Conservation (phyloP, 2,113 vertebrate species). For the Cynopterus brachyotis region DNA sequence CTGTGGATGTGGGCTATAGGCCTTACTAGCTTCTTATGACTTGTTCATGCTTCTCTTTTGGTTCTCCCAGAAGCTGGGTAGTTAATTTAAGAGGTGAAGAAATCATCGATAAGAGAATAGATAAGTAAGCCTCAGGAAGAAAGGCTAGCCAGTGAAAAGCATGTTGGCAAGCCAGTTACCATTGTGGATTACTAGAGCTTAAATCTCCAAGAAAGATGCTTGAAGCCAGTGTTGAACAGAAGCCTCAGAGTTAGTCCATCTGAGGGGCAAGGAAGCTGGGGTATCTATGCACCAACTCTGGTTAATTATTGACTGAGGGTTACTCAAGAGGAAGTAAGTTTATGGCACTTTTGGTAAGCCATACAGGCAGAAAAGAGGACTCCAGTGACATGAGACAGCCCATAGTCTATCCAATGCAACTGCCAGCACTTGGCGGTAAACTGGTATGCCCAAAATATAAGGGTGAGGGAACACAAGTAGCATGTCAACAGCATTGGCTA, state of each 20-base stretch:
- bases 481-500: neutral
- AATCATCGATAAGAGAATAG: neutral
- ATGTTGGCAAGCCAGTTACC: neutral
- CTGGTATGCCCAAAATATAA: neutral
- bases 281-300: neutral
- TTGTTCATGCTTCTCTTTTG: neutral
- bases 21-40: neutral
- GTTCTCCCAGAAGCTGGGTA: neutral
- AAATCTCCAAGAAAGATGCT: neutral
- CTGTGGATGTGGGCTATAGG: neutral
- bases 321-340: constrained; percentile 10
- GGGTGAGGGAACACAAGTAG: neutral
- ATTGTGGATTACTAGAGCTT: neutral
- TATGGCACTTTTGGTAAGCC: neutral
- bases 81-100: neutral
- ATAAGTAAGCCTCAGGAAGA: constrained; percentile 1
- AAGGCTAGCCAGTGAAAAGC: neutral
- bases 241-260: neutral
- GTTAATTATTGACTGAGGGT: neutral
- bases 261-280: neutral
- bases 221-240: neutral
- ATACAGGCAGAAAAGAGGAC: neutral
- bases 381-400: neutral
- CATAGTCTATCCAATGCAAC: neutral
- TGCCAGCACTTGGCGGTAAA: neutral